Conservation (phyloP, 64 coral and sea anemone genomes). For the Catalaphyllia jardinei region DNA sequence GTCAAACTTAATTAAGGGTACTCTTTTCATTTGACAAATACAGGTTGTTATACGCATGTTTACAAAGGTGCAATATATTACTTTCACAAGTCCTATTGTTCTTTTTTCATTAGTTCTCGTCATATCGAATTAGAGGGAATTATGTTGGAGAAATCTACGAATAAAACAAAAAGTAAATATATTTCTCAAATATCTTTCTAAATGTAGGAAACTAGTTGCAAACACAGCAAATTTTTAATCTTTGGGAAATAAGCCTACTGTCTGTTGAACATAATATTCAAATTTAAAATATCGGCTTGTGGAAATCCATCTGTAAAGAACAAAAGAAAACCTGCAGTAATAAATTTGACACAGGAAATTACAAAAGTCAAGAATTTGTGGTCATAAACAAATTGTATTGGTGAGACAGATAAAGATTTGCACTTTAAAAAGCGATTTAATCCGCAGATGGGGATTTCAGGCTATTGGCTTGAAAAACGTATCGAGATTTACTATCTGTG, state of each 20-base stretch:
- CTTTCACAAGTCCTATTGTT: background rate
- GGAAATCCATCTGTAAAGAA: background rate
- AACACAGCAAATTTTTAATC: background rate
- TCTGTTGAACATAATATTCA: background rate
- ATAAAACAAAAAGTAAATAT: background rate
- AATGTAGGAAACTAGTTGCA: background rate
- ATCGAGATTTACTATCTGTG: no score
- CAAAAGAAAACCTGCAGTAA: background rate
- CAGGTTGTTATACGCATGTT: background rate
- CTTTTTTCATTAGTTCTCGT: constrained; percentile 12
- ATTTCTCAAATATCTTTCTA: background rate
- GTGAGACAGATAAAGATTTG: background rate
- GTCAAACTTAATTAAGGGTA: constrained; percentile 21
- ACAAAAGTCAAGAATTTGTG: background rate
- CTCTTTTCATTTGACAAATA: background rate
- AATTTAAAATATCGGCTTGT: constrained; percentile 7
- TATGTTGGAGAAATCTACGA: background rate
- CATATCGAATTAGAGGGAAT: background rate
- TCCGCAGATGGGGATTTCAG: no score
- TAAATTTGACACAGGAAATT: background rate
- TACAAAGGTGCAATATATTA: background rate
- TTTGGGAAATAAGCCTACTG: background rate
- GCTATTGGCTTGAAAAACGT: no score
- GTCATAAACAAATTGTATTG: background rate
- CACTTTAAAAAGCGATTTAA: no score